A percentile compares a stretch with the other conserved stretches of the same genome.
phyloP scores from a whole-genome alignment of 2,113 vertebrate species.

The Sminthopsis crassicaudata region DNA sequence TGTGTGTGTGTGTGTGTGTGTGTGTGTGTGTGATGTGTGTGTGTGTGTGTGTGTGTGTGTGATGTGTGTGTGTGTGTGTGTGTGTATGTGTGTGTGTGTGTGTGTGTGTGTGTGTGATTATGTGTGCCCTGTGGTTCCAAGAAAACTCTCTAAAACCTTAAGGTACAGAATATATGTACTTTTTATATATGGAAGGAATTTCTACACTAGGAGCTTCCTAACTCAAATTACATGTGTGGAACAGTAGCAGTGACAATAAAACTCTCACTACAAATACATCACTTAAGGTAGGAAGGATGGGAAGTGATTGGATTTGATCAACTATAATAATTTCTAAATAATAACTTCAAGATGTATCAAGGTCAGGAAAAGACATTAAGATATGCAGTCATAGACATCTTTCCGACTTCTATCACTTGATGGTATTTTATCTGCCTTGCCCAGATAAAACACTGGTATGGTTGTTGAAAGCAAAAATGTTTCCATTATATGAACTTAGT shows the following conservation, averaged over 20 bases:
- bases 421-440: constrained; percentile 38
- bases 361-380: constrained; percentile 38
- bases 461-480: constrained; percentile 22
- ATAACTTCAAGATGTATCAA: constrained; percentile 20
- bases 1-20: too few relatives aligned
- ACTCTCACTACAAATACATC: not conserved
- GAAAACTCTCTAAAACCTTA: not conserved
- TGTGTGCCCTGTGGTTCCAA: not conserved
- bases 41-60: too few relatives aligned
- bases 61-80: too few relatives aligned
- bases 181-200: not conserved
- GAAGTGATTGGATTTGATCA: not conserved
- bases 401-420: constrained; percentile 1
- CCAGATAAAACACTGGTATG: not conserved
- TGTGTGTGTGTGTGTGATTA: not conserved
- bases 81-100: not conserved
- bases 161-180: not conserved
- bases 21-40: not conserved
- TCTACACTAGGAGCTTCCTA: not conserved
- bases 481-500: not conserved
- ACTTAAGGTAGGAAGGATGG: not conserved
- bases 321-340: constrained; percentile 13
- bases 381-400: not conserved
- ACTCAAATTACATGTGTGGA: not conserved
- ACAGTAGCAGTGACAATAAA: not conserved